Base-by-base conservation (phyloP, 2,113 vertebrate species). In the Ramphastos sulfuratus region DNA sequence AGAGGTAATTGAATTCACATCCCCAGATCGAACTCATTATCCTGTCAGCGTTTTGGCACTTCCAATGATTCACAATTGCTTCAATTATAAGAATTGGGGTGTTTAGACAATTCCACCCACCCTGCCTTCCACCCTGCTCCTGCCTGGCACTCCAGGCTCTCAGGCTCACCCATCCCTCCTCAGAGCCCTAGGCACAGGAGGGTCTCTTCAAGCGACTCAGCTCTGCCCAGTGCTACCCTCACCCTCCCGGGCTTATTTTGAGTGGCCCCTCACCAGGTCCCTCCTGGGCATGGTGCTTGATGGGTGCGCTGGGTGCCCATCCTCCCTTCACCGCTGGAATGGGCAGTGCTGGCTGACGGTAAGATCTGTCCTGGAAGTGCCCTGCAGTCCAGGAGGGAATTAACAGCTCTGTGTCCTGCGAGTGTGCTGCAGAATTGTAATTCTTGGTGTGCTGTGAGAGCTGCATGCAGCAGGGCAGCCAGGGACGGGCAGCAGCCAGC, bases 61-160 rank as follows among this genome's bases (percentile, higher is more conserved):
- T 96, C 85, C 93, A 93, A 96, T 83, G 87, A 96, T 71, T 83
- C 87, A 58, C 92, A 88, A 92, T 97, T 97, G 92, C 96, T 96
- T 97, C 95, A 89, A 87, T 96, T 96, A 76, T 28, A 90, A 74
- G 61, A 97, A 95, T 67, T 8, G 92, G 91, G 91, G 80, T 93
- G 64, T 97, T 97, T 83, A 96, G 96, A 93, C 92, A 95, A 85
- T 97, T 95, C 92, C 92, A 65, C 73, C 76, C 88, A 63, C 92
- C 77, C 73, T 95, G 82, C 92, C 85, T 93, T 86, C 95, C 13
- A 35, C 70, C 54, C 66, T 83, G 82, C 59, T 85, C 25, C 11
- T 73, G 71, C 78, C 48, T 78, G 87, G 67, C 8, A 4, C 78
- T 81, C 88, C 86, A 76, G 92, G 78, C 90, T 95, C 89, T 76